Evolutionary conservation across 2,797 vertebrate species (phyloP), one percentile per base, ranked within the genome.

Genomic region (Lemur catta): DNA sequence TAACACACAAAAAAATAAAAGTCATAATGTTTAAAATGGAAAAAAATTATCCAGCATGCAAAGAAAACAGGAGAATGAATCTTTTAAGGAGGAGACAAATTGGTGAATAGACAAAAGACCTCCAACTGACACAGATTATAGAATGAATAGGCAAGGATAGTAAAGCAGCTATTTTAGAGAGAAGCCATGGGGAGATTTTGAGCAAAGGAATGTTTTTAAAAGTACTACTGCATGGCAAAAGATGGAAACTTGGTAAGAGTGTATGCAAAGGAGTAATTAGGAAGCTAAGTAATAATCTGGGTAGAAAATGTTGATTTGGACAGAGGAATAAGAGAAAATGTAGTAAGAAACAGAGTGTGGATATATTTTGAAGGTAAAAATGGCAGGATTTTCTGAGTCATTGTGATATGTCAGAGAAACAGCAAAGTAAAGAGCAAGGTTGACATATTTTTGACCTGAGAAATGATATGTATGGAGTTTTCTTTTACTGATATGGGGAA

Each of bases 211-310:
- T 43, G 0, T 35, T 65, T 65, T n/a, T 63, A 24, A 50, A 63
- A 46, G 13, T 55, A 3, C 0, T 11, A 6, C 15, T 41, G 30
- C 10, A 0, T 15, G n/a, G 26, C n/a, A 50, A 4, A 15, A 48
- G 6, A 7, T 26, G 35, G 41, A 75, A 74, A 46, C 2, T 17
- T 4, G 2, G 7, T 30, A 24, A 65, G 30, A 17, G 30, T 6
- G 18, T 17, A 13, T 20, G 6, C 26, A 71, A 22, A 7, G 11
- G 28, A 26, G 7, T 26, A 10, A 22, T 71, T 41, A 46, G 28
- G 22, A 50, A 43, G 9, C 8, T 28, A 11, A 38, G 28, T n/a
- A 10, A 3, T 10, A 7, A 18, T 65, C 20, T 46, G 6, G 28
- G 28, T 22, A 59, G 9, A 28, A 28, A 38, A 33, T 9, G 7